Base-by-base conservation (phyloP, 2,113 vertebrate genomes). In the Amphiprion ocellaris region DNA sequence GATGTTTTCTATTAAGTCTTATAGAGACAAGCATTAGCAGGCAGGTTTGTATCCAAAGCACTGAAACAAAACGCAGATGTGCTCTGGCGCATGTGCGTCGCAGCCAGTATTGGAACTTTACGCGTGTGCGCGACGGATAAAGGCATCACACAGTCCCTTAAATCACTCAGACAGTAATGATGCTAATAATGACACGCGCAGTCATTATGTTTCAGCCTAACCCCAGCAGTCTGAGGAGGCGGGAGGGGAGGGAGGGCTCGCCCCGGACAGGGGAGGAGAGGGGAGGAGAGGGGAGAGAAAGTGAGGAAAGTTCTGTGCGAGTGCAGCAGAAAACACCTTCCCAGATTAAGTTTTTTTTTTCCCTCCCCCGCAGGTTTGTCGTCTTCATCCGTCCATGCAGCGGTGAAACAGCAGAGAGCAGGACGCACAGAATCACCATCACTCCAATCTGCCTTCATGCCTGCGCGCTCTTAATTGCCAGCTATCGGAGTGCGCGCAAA, bases 221-320 rank as follows among this genome's bases (percentile, higher is more conserved):
- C 63, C 62, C 69, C 79, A 65, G 59, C 44, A 47, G 62, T 56
- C 14, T 28, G 30, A 70, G 65, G 80, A 74, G n/a, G 6, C 63
- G 16, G 60, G 67, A 16, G 58, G 21, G 49, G 64, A 75, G 82
- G 82, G 90, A 88, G 85, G 89, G 83, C 30, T 87, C 65, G 68
- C n/a, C 26, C 19, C 1, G 15, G 74, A 65, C 62, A 47, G 37
- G 16, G 12, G 79, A 39, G 71, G 68, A 65, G 65, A 47, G 37
- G 16, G 12, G 79, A 39, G 71, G 68, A 24, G 60, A 33, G 24
- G 28, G 81, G 52, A 73, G 80, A 80, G 84, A 89, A 82, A 89
- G 88, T 85, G 86, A 87, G 76, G 77, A 77, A 74, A 84, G 69
- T 73, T 81, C 12, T 83, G 33, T 46, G 77, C 1, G 28, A 64